phyloP scores from a whole-genome alignment of 2,797 vertebrate species.

The Potorous gilbertii region DNA sequence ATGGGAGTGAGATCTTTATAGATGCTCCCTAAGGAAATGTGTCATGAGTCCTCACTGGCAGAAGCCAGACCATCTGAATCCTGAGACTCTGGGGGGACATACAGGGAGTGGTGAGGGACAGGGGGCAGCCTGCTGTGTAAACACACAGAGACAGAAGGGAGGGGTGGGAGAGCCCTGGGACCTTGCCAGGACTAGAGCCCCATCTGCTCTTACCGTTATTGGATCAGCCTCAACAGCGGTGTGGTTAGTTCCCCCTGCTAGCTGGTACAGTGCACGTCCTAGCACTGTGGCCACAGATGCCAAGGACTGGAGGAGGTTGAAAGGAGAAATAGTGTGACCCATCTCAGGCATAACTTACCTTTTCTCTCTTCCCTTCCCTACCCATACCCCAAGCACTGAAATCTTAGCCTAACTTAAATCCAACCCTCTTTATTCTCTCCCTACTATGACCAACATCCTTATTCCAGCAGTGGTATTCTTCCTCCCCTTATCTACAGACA shows the following conservation, averaged over 20 bases:
- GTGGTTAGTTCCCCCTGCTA: slow-evolving; percentile 87
- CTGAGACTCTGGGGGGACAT: slow-evolving; percentile 12
- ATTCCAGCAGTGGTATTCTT: neutral
- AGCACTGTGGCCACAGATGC: slow-evolving; percentile 91
- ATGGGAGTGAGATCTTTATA: neutral
- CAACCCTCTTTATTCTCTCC: neutral
- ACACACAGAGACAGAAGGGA: slow-evolving; percentile 58
- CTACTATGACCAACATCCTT: neutral
- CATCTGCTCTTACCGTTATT: slow-evolving; percentile 85
- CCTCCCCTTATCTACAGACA: neutral
- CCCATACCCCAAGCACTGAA: neutral
- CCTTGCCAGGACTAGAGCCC: slow-evolving; percentile 45
- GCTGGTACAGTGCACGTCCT: slow-evolving; percentile 89
- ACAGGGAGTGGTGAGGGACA: neutral
- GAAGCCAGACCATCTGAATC: neutral
- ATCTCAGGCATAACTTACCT: neutral
- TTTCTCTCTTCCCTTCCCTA: slow-evolving; percentile 38
- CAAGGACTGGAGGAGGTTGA: slow-evolving; percentile 85
- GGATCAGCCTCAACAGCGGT: slow-evolving; percentile 86
- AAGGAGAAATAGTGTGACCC: neutral
- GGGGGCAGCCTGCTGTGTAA: slow-evolving; percentile 51
- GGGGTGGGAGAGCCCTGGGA: slow-evolving; percentile 44
- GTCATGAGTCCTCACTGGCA: neutral
- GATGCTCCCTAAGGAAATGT: neutral
- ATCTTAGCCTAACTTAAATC: neutral